Conservation (phyloP, 1,140 invertebrate genomes). For the Halyomorpha halys region DNA sequence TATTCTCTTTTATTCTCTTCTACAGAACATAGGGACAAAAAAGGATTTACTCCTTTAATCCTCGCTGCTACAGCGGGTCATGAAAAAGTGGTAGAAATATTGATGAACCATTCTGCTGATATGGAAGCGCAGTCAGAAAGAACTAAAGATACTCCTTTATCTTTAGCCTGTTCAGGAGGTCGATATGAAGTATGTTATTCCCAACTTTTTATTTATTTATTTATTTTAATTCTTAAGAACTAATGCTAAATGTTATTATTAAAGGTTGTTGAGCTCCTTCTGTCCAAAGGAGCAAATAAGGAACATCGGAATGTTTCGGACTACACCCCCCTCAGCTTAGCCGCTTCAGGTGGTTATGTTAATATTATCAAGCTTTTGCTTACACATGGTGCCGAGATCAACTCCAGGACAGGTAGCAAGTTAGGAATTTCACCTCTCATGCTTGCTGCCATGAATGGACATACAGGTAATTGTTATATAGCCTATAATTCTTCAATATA, state of each 20-base stretch:
- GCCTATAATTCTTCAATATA: not conserved
- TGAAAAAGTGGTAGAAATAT: slow-evolving; percentile 84
- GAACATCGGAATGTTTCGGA: slow-evolving; percentile 99
- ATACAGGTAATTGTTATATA: slow-evolving; percentile 49
- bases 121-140: slow-evolving; percentile 97
- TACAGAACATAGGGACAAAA: slow-evolving; percentile 92
- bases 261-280: slow-evolving; percentile 74
- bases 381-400: slow-evolving; percentile 90
- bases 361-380: slow-evolving; percentile 95
- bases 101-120: slow-evolving; percentile 85
- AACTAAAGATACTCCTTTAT: slow-evolving; percentile 96
- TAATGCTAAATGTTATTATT: not conserved
- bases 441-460: slow-evolving; percentile 99
- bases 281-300: slow-evolving; percentile 78
- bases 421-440: slow-evolving; percentile 97
- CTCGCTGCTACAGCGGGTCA: slow-evolving; percentile 94
- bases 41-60: slow-evolving; percentile 96
- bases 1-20: slow-evolving; percentile 24
- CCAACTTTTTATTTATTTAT: not conserved
- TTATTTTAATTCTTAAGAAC: not conserved
- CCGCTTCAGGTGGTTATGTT: slow-evolving; percentile 95
- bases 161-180: slow-evolving; percentile 93
- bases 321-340: slow-evolving; percentile 94
- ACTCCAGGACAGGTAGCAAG: slow-evolving; percentile 94
- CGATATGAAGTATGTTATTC: slow-evolving; percentile 61